These are phyloP conservation scores for Pyrochroa serraticornis DNA, from an alignment of 2,888 invertebrate genomes.

Conservation along the genomic window DNA sequence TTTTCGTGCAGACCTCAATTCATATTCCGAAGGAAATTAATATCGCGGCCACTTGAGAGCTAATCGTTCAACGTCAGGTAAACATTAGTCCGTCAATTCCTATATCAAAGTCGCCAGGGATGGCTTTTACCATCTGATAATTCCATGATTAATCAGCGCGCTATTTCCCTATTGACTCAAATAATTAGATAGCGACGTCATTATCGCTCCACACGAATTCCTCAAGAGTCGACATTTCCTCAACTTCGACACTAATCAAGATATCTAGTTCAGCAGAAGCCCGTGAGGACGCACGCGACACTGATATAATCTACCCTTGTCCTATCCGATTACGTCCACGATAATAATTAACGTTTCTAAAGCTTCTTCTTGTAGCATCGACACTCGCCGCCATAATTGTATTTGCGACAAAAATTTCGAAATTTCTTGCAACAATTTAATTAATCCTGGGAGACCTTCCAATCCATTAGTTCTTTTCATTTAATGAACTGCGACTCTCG, in stretches of 20 bases:
- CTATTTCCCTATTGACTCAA: constrained; percentile 11
- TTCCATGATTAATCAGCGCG: constrained; percentile 23
- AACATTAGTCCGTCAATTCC: too few relatives aligned
- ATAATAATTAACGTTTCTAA: constrained; percentile 30
- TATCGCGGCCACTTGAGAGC: constrained; percentile 5
- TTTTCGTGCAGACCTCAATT: too few relatives aligned
- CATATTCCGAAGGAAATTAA: neutral
- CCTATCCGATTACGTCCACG: constrained; percentile 26
- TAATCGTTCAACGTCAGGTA: constrained; percentile 6
- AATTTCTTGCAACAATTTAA: too few relatives aligned
- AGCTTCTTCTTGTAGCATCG: constrained; percentile 18
- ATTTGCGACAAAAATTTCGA: too few relatives aligned
- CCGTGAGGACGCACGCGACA: constrained; percentile 25
- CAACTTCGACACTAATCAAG: neutral
- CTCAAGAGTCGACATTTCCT: too few relatives aligned
- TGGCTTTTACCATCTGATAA: neutral
- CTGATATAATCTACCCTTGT: constrained; percentile 25
- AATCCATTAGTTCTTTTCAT: too few relatives aligned
- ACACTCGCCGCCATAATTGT: neutral
- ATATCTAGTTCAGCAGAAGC: constrained; percentile 15
- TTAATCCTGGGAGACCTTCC: too few relatives aligned
- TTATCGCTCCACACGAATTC: neutral
- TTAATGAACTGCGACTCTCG: too few relatives aligned
- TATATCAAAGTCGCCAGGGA: neutral
- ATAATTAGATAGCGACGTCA: constrained; percentile 6